Conservation (phyloP, 2,888 invertebrate species). For the Volucella zonaria region DNA sequence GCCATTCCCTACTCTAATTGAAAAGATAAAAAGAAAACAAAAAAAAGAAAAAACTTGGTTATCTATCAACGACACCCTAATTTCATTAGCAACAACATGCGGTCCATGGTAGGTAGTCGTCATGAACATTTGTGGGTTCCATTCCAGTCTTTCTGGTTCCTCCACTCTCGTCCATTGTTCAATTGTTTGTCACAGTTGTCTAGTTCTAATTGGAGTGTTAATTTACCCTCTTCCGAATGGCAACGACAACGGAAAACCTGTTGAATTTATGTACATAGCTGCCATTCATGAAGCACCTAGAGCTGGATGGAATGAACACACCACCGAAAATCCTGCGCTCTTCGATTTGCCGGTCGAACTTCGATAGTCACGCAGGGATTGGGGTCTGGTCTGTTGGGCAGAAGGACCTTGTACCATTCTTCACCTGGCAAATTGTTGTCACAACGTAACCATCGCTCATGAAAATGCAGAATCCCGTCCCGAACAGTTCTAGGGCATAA, state of each 20-base stretch:
- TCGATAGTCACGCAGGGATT: too few relatives aligned
- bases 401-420: constrained; percentile 32
- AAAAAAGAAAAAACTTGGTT: too few relatives aligned
- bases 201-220: constrained; percentile 21
- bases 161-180: not conserved
- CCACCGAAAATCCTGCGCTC: too few relatives aligned
- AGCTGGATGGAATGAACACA: too few relatives aligned
- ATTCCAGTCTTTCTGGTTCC: not conserved
- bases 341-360: too few relatives aligned
- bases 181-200: constrained; percentile 16
- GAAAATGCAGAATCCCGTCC: not conserved
- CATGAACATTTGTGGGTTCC: not conserved
- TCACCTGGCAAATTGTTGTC: constrained; percentile 7
- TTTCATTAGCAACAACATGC: too few relatives aligned
- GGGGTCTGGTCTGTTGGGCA: not conserved
- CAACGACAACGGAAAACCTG: not conserved
- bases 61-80: too few relatives aligned
- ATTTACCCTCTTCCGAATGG: not conserved
- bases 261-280: constrained; percentile 18
- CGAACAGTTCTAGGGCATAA: too few relatives aligned
- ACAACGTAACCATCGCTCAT: constrained; percentile 47
- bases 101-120: not conserved
- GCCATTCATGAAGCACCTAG: too few relatives aligned
- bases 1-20: too few relatives aligned
- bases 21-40: too few relatives aligned